Percentiles rank a stretch among this genome's conserved stretches.
These are phyloP conservation scores for Physocephala rufipes DNA, from an alignment of 2,888 invertebrate species.

Conservation along the genomic window DNA sequence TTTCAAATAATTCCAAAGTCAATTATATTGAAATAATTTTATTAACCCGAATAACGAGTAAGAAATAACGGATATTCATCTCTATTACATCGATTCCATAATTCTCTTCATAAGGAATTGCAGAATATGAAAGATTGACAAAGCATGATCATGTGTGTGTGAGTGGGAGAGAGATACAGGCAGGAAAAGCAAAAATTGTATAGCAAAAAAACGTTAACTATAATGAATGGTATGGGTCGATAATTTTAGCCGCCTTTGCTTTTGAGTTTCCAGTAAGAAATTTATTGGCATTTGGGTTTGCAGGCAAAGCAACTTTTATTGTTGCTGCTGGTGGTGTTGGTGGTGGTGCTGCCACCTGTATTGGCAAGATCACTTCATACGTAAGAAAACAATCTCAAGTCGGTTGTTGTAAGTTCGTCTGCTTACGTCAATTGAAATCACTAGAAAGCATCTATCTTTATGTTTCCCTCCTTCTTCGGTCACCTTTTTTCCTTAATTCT, in stretches of 20 bases:
- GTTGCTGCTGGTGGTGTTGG: neutral
- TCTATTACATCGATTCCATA: no score
- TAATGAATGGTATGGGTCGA: neutral
- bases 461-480: neutral
- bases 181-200: neutral
- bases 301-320: neutral
- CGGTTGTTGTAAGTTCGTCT: neutral
- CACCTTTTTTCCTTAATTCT: neutral
- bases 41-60: neutral
- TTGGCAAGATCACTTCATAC: slow-evolving; percentile 25
- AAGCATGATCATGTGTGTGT: no score
- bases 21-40: neutral
- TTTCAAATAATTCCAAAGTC: neutral
- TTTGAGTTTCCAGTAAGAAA: neutral
- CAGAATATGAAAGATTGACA: no score
- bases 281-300: neutral
- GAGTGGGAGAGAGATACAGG: neutral
- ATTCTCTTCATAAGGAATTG: no score
- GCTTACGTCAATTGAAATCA: slow-evolving; percentile 33
- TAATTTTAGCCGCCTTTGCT: slow-evolving; percentile 3
- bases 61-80: no score
- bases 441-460: neutral
- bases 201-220: neutral
- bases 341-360: no score
- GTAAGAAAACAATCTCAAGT: neutral